Percentiles rank a stretch among this genome's conserved stretches.
phyloP scores from a whole-genome alignment of 2,113 vertebrate genomes.

The Campylorhamphus procurvoides region DNA sequence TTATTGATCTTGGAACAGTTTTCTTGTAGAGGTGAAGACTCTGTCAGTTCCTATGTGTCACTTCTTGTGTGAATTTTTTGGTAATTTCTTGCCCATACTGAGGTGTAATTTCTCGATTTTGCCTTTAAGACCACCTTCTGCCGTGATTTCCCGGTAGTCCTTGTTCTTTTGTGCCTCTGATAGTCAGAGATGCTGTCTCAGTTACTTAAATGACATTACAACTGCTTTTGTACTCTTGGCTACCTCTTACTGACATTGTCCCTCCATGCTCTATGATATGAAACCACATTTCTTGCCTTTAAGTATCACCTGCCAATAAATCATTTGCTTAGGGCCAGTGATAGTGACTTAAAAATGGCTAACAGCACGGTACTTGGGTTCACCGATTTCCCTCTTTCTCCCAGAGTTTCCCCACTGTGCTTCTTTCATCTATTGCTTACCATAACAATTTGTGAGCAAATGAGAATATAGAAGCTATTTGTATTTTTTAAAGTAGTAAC shows the following conservation, averaged over 20 bases:
- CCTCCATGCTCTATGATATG: not conserved
- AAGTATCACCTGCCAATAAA: not conserved
- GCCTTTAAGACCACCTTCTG: not conserved
- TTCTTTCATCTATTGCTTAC: not conserved
- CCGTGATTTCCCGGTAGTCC: not conserved
- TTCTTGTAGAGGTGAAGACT: not conserved
- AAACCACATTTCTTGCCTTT: not conserved
- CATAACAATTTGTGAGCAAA: not conserved
- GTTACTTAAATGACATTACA: not conserved
- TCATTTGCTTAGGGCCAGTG: not conserved
- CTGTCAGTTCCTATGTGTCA: not conserved
- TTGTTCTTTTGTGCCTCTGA: not conserved
- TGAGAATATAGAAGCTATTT: not conserved
- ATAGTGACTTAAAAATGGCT: not conserved
- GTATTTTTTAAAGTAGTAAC: not conserved
- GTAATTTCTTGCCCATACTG: not conserved
- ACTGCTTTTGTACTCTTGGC: not conserved
- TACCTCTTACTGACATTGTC: accelerated
- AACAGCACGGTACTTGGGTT: not conserved
- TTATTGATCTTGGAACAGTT: not conserved
- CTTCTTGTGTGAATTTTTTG: not conserved
- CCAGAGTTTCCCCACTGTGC: not conserved
- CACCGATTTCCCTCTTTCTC: not conserved
- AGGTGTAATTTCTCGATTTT: not conserved
- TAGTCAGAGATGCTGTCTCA: not conserved